These are phyloP conservation scores for Thaleichthys pacificus DNA, from an alignment of 2,797 vertebrate species.

Conservation along the genomic window DNA sequence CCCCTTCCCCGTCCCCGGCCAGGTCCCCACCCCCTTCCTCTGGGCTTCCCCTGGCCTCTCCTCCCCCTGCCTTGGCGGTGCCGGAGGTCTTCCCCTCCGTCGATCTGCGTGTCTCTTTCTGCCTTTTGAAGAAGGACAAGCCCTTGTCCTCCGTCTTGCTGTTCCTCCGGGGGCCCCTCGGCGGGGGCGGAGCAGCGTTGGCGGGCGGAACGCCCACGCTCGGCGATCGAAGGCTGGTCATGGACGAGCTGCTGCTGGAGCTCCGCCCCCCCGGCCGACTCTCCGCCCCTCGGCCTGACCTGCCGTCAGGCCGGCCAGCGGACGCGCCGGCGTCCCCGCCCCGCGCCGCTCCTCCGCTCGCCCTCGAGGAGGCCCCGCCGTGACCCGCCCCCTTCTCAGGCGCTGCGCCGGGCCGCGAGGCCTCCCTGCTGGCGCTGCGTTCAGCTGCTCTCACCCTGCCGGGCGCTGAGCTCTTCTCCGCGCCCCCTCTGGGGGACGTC, in stretches of 20 bases:
- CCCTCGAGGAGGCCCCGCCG: slow-evolving; percentile 54
- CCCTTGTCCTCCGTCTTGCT: slow-evolving; percentile 95
- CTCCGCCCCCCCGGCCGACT: slow-evolving; percentile 75
- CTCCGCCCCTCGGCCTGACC: slow-evolving; percentile 57
- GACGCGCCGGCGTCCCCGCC: slow-evolving; percentile 44
- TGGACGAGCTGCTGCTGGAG: slow-evolving; percentile 85
- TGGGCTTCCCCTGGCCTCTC: slow-evolving; percentile 65
- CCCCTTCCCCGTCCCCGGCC: slow-evolving; percentile 38
- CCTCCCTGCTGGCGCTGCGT: slow-evolving; percentile 84
- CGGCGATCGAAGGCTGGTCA: slow-evolving; percentile 88
- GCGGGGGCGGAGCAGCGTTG: slow-evolving; percentile 28
- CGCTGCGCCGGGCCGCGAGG: slow-evolving; percentile 74
- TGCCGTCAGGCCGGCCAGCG: slow-evolving; percentile 60
- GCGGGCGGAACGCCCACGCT: slow-evolving; percentile 56
- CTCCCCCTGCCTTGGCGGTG: slow-evolving; percentile 72
- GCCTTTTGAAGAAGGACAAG: slow-evolving; percentile 94
- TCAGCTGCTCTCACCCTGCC: slow-evolving; percentile 85
- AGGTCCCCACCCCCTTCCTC: slow-evolving; percentile 61
- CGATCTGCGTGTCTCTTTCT: slow-evolving; percentile 87
- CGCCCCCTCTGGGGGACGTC: slow-evolving; percentile 62
- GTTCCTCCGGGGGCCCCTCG: slow-evolving; percentile 80
- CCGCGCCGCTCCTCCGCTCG: slow-evolving; percentile 28
- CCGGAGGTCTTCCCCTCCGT: slow-evolving; percentile 82
- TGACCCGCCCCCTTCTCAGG: slow-evolving; percentile 74
- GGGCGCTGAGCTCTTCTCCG: slow-evolving; percentile 68